Conservation (phyloP, 2,888 invertebrate species). For the Trileptium ribeirensis region DNA sequence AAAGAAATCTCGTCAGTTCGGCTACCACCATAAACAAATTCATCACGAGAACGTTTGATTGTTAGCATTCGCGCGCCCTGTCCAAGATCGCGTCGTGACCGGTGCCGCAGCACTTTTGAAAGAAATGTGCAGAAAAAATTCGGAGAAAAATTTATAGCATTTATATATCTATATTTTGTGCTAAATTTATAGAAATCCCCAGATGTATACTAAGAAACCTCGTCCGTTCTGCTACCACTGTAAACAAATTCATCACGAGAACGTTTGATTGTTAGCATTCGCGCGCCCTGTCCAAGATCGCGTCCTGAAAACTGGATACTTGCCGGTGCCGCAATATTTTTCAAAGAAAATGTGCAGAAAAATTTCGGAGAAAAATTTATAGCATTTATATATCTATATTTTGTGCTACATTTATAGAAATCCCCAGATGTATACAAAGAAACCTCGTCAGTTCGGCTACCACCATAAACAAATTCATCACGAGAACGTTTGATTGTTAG, state of each 20-base stretch:
- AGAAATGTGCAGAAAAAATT: too few relatives aligned
- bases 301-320: conserved; percentile 60
- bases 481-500: conserved; percentile 57
- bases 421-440: conserved; percentile 49
- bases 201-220: too few relatives aligned
- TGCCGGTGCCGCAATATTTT: conserved; percentile 62
- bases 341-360: too few relatives aligned
- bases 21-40: conserved; percentile 59
- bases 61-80: conserved; percentile 58
- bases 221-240: conserved; percentile 57
- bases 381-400: too few relatives aligned
- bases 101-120: conserved; percentile 62
- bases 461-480: conserved; percentile 58
- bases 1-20: too few relatives aligned
- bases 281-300: conserved; percentile 56
- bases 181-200: too few relatives aligned
- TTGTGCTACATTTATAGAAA: too few relatives aligned
- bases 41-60: conserved; percentile 57
- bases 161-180: too few relatives aligned
- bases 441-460: conserved; percentile 55
- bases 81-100: conserved; percentile 54
- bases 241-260: conserved; percentile 59
- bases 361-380: too few relatives aligned
- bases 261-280: conserved; percentile 56
- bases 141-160: too few relatives aligned